Percentiles rank a stretch among this genome's conserved stretches.
These are phyloP conservation scores for Phalanger gymnotis DNA, from an alignment of 2,797 vertebrate species.

Conservation along the genomic window DNA sequence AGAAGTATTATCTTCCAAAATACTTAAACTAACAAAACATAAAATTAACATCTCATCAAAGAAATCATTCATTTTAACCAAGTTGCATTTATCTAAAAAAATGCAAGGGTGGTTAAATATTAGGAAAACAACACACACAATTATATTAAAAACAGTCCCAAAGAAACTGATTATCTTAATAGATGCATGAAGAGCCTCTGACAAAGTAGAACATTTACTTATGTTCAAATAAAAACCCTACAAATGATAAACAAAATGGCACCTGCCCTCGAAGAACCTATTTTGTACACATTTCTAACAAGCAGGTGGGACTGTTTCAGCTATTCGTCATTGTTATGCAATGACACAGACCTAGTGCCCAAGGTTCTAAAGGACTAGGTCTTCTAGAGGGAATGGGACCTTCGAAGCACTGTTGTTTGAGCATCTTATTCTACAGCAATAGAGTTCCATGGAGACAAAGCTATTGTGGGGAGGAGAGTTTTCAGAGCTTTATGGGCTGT, in stretches of 20 bases:
- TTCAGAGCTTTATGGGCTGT: neutral
- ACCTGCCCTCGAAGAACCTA: neutral
- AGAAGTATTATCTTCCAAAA: too few relatives aligned
- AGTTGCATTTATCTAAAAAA: neutral
- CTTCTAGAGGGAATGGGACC: neutral
- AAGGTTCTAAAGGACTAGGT: neutral
- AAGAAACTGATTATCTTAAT: neutral
- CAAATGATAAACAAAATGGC: neutral
- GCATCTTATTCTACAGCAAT: neutral
- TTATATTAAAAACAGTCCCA: neutral
- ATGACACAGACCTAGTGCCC: neutral
- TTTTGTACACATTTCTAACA: neutral
- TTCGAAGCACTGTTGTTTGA: neutral
- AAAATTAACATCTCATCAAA: too few relatives aligned
- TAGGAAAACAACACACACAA: neutral
- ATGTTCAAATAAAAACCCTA: neutral
- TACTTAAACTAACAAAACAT: too few relatives aligned
- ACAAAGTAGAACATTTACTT: neutral
- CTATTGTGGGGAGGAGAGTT: neutral
- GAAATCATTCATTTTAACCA: too few relatives aligned
- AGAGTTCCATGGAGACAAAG: neutral
- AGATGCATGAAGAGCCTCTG: neutral
- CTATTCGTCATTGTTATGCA: neutral
- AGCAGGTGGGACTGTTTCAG: neutral
- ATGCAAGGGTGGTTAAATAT: neutral